These are phyloP conservation scores for Passer domesticus DNA, from an alignment of 2,113 vertebrate genomes.

Conservation along the genomic window DNA sequence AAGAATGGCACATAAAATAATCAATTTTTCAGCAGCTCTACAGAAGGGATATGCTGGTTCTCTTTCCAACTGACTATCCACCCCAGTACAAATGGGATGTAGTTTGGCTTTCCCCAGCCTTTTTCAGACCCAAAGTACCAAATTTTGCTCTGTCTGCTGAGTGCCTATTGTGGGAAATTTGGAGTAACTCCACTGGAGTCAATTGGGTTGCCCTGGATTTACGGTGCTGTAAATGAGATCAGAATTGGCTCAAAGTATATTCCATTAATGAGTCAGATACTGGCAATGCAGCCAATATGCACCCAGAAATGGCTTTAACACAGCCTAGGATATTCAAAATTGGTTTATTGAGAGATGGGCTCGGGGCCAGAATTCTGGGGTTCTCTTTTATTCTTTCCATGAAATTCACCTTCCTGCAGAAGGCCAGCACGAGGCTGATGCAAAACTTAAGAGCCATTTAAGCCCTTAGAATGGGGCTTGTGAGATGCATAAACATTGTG, in stretches of 20 bases:
- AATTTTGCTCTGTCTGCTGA: constrained; percentile 44
- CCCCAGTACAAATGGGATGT: neutral
- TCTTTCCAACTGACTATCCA: neutral
- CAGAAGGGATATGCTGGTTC: neutral
- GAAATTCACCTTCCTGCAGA: constrained; percentile 48
- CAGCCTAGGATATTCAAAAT: constrained; percentile 39
- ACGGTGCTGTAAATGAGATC: constrained; percentile 66
- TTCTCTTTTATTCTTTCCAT: constrained; percentile 43
- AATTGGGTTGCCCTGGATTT: constrained; percentile 60
- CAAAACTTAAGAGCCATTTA: constrained; percentile 32
- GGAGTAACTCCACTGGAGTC: constrained; percentile 59
- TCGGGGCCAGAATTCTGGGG: constrained; percentile 50
- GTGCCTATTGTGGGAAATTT: constrained; percentile 54
- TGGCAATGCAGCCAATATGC: constrained; percentile 41
- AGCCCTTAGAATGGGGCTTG: neutral
- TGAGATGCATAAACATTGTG: neutral
- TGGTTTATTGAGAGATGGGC: constrained; percentile 60
- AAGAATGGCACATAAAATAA: neutral
- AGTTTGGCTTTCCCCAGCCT: constrained; percentile 33
- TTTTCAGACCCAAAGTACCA: constrained; percentile 13
- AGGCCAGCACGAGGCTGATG: constrained; percentile 3
- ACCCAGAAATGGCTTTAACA: constrained; percentile 60
- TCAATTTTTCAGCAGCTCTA: neutral
- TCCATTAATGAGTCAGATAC: constrained; percentile 69
- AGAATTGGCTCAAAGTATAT: constrained; percentile 59